Evolutionary conservation across 2,113 vertebrate genomes (phyloP).

Genomic region (Triplophysa dalaica): DNA sequence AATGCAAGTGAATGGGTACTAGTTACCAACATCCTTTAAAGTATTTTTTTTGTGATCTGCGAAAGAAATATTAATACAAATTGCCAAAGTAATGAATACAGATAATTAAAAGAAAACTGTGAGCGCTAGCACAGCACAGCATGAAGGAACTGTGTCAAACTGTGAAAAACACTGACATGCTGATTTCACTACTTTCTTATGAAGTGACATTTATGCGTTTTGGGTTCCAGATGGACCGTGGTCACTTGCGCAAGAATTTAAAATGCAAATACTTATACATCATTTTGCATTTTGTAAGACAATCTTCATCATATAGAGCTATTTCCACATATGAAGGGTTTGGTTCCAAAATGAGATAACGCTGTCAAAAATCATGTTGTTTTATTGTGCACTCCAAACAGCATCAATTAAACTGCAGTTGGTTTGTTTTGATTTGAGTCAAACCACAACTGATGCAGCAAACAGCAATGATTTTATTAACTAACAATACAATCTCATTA

Average conservation of each 20-base stretch:
- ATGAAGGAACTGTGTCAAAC: constrained; percentile 14
- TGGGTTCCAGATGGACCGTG: constrained; percentile 23
- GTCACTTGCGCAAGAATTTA: constrained; percentile 10
- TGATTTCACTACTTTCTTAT: constrained; percentile 17
- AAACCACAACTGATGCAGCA: not conserved
- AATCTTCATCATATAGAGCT: not conserved
- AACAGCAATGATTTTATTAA: not conserved
- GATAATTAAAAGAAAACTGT: not conserved
- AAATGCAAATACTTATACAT: not conserved
- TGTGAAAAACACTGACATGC: constrained; percentile 4
- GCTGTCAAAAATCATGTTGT: too few relatives aligned
- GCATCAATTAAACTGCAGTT: too few relatives aligned
- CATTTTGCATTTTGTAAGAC: not conserved
- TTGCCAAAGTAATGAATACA: not conserved
- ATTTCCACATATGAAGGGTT: too few relatives aligned
- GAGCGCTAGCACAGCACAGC: not conserved
- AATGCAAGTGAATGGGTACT: too few relatives aligned
- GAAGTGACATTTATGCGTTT: constrained; percentile 37
- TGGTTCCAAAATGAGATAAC: too few relatives aligned
- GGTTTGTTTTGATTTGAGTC: too few relatives aligned
- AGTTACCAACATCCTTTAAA: too few relatives aligned
- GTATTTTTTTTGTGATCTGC: too few relatives aligned
- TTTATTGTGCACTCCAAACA: too few relatives aligned
- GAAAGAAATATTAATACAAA: not conserved
- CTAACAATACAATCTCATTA: not conserved